Base-by-base conservation (phyloP, 2,113 vertebrate genomes). In the Polypterus bichir region DNA sequence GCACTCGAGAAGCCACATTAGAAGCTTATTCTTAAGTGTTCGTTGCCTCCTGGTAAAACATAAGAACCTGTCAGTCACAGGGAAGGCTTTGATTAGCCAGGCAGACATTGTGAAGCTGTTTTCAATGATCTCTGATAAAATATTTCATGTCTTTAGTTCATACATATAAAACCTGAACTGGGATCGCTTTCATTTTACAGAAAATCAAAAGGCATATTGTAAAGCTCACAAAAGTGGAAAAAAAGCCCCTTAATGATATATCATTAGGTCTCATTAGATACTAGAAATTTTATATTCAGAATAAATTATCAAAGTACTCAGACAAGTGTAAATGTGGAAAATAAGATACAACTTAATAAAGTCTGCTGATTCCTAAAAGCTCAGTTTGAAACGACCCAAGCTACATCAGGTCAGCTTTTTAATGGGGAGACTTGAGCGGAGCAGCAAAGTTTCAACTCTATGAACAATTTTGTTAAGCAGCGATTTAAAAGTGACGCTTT, bases 81-180 rank as follows among this genome's bases (percentile, higher is more conserved):
- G 59, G 54, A 64, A 54, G 49, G 59, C 58, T 44, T 54, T 61
- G 63, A 68, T 68, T 68, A 65, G 46, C 47, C 8, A 59, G 48
- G 47, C 46, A 49, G 60, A 54, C 54, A 62, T 44, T 64, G 58
- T 48, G 59, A 62, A 57, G 59, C 7, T 59, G 46, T 54, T 53
- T 47, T 57, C 54, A 66, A 56, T 44, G 46, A 48, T 61, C 46
- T 46, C 27, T 4, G 54, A 68, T 61, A 59, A 64, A 56, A 59
- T 49, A 60, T 62, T 44, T 52, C 11, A 57, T 57, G 46, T 59
- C 57, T 60, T 44, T 27, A 46, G n/a, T 62, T 57, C 54, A 61
- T 7, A n/a, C 54, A 47, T 5, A 54, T 5, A 8, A 58, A 59
- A 46, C 54, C 27, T 27, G n/a, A 47, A 5, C 47, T 66, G 9